These are phyloP conservation scores for Tychaedon coryphoeus DNA, from an alignment of 2,113 vertebrate genomes.

Conservation along the genomic window DNA sequence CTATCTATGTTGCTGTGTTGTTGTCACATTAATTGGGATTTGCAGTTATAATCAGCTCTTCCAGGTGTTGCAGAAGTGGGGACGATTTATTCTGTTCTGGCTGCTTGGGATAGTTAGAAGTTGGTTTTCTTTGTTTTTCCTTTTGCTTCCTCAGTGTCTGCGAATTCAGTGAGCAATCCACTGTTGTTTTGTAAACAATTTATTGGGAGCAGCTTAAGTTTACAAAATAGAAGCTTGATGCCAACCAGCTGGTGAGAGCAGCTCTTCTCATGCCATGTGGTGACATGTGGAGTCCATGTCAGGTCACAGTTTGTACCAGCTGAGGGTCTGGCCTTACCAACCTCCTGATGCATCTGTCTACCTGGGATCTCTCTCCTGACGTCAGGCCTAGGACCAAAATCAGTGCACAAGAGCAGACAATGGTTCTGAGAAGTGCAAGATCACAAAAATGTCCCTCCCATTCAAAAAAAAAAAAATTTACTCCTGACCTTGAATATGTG, in stretches of 20 bases:
- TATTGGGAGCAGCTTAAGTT: not conserved
- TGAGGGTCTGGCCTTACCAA: not conserved
- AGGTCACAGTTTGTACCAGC: not conserved
- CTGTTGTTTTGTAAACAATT: not conserved
- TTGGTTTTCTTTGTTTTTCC: not conserved
- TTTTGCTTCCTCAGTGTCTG: not conserved
- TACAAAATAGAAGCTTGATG: not conserved
- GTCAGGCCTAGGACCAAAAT: not conserved
- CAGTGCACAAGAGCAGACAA: not conserved
- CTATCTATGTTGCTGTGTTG: not conserved
- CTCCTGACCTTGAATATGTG: not conserved
- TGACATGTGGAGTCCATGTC: rapidly evolving
- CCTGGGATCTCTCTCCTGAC: not conserved
- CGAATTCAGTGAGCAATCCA: not conserved
- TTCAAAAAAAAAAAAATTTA: not conserved
- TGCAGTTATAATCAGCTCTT: not conserved
- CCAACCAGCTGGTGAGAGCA: not conserved
- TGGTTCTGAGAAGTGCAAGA: not conserved
- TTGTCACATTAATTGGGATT: not conserved
- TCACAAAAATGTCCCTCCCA: not conserved
- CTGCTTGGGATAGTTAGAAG: not conserved
- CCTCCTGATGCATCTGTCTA: not conserved
- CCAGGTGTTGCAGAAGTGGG: not conserved
- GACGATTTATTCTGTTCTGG: not conserved
- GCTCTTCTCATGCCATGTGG: not conserved